Evolutionary conservation across 2,113 vertebrate species (phyloP).

Genomic region (Notarius quadriscutis): DNA sequence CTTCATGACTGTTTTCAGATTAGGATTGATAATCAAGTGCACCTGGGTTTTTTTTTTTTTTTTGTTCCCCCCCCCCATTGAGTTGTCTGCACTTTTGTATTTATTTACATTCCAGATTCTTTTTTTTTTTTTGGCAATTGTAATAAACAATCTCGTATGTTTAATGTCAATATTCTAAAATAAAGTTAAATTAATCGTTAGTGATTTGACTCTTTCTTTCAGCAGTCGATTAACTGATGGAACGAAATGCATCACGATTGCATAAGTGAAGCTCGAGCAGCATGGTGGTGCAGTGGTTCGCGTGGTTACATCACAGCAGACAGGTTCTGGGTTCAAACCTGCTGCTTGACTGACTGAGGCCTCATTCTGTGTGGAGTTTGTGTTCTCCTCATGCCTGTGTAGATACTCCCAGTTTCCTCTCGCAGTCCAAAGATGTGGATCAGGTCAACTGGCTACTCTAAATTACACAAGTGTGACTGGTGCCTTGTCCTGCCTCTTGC

Average conservation of each 20-base stretch:
- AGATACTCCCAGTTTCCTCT: too few species aligned
- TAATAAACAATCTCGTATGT: slow-evolving; percentile 45
- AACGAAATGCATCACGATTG: background rate
- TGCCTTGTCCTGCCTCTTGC: too few species aligned
- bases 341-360: too few species aligned
- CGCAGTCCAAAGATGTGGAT: too few species aligned
- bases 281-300: too few species aligned
- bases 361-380: too few species aligned
- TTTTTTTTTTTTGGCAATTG: slow-evolving; percentile 59
- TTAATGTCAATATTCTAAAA: slow-evolving; percentile 53
- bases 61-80: slow-evolving; percentile 44
- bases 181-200: slow-evolving; percentile 54
- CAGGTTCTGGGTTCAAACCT: too few species aligned
- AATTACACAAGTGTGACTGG: too few species aligned
- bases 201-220: background rate
- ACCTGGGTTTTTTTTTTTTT: background rate
- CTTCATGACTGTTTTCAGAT: slow-evolving; percentile 45
- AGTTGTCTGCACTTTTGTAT: slow-evolving; percentile 62
- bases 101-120: slow-evolving; percentile 63
- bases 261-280: background rate
- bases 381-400: too few species aligned
- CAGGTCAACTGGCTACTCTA: too few species aligned
- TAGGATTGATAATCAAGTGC: background rate
- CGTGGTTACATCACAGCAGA: too few species aligned
- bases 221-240: background rate